Evolutionary conservation across 2,113 vertebrate species (phyloP).

Genomic region (Setophaga coronata): DNA sequence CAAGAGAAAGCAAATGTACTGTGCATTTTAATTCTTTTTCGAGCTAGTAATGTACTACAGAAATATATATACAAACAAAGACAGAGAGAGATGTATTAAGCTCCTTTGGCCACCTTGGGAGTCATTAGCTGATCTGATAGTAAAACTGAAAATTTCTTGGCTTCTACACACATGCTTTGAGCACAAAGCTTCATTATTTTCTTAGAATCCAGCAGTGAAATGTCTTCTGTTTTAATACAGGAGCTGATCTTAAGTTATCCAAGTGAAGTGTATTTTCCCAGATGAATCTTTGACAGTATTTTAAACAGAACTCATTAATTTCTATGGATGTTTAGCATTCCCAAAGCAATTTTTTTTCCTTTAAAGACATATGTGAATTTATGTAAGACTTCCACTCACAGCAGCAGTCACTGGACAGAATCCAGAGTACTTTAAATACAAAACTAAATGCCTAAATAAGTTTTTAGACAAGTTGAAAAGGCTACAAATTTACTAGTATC

Average conservation of each 20-base stretch:
- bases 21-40: background rate
- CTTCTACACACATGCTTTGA: background rate
- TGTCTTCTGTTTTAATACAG: background rate
- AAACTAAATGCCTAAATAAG: background rate
- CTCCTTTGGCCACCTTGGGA: background rate
- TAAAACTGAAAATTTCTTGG: constrained; percentile 13
- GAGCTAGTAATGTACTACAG: background rate
- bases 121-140: background rate
- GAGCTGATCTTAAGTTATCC: background rate
- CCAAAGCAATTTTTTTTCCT: background rate
- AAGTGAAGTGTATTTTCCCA: background rate
- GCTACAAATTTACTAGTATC: background rate
- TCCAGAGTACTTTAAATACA: background rate
- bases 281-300: background rate
- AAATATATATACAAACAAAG: background rate
- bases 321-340: background rate
- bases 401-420: background rate
- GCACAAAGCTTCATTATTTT: background rate
- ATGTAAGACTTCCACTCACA: background rate
- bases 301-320: constrained; percentile 7
- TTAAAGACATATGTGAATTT: background rate
- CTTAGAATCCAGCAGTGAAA: background rate
- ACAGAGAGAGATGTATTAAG: background rate
- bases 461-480: background rate
- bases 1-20: background rate